These are phyloP conservation scores for Acanthurus lineatus DNA, from an alignment of 2,797 vertebrate species.

Conservation along the genomic window DNA sequence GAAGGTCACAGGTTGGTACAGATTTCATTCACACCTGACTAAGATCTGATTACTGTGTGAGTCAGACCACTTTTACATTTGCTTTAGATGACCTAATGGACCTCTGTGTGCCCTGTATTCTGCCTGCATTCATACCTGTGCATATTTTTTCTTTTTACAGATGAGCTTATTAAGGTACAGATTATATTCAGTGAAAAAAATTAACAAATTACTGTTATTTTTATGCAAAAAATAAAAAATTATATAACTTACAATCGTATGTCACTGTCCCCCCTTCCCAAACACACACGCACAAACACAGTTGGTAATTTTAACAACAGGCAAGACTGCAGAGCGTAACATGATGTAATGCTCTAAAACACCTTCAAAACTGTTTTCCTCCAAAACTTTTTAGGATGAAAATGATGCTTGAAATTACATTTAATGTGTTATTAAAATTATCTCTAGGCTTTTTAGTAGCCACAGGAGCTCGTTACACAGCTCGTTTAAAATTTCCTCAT, in stretches of 20 bases:
- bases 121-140: neutral
- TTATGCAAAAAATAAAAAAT: neutral
- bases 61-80: neutral
- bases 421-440: slow-evolving; percentile 38
- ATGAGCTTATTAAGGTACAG: neutral
- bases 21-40: neutral
- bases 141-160: neutral
- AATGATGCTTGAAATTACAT: slow-evolving; percentile 54
- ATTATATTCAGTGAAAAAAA: neutral
- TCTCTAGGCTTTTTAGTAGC: slow-evolving; percentile 32
- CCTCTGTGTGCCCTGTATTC: neutral
- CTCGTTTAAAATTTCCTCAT: no score
- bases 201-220: neutral
- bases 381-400: slow-evolving; percentile 47
- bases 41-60: neutral
- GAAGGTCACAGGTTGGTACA: no score
- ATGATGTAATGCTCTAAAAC: slow-evolving; percentile 24
- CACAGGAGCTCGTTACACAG: slow-evolving; percentile 30
- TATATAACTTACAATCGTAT: no score
- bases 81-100: neutral
- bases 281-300: neutral
- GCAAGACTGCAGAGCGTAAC: neutral
- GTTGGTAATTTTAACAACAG: neutral
- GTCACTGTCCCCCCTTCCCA: neutral
- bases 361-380: slow-evolving; percentile 21